A percentile compares a stretch with the other conserved stretches of the same genome.
These are phyloP conservation scores for Macaria notata DNA, from an alignment of 2,888 invertebrate genomes.

Conservation along the genomic window DNA sequence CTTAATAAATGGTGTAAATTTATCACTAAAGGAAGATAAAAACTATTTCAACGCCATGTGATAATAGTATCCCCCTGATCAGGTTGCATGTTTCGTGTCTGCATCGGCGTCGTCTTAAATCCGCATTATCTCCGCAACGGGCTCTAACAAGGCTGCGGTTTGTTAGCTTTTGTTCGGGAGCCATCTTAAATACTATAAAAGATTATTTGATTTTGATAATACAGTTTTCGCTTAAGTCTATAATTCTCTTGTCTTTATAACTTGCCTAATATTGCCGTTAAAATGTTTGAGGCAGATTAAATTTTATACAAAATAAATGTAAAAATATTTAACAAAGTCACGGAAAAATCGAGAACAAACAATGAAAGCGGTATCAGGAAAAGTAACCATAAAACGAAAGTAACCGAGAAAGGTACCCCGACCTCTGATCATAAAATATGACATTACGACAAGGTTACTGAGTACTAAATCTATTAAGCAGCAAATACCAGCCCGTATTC, in stretches of 20 bases:
- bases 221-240: too few relatives aligned
- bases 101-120: constrained; percentile 15
- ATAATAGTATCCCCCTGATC: constrained; percentile 14
- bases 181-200: neutral
- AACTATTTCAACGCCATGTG: neutral
- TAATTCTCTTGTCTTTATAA: too few relatives aligned
- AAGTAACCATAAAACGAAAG: constrained; percentile 27
- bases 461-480: constrained; percentile 25
- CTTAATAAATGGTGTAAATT: too few relatives aligned
- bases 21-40: too few relatives aligned
- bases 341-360: constrained; percentile 30
- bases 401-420: constrained; percentile 16
- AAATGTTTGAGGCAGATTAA: too few relatives aligned
- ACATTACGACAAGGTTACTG: constrained; percentile 4
- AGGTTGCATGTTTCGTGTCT: constrained; percentile 26
- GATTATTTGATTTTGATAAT: too few relatives aligned
- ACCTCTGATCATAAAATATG: constrained; percentile 6
- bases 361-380: constrained; percentile 29
- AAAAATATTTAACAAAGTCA: neutral
- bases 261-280: too few relatives aligned
- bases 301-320: too few relatives aligned
- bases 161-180: constrained; percentile 1
- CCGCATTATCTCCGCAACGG: constrained; percentile 12
- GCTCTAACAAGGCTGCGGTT: constrained; percentile 14
- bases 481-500: constrained; percentile 24